phyloP scores from a whole-genome alignment of 2,888 invertebrate genomes.

The Zhengitettix transpicula region DNA sequence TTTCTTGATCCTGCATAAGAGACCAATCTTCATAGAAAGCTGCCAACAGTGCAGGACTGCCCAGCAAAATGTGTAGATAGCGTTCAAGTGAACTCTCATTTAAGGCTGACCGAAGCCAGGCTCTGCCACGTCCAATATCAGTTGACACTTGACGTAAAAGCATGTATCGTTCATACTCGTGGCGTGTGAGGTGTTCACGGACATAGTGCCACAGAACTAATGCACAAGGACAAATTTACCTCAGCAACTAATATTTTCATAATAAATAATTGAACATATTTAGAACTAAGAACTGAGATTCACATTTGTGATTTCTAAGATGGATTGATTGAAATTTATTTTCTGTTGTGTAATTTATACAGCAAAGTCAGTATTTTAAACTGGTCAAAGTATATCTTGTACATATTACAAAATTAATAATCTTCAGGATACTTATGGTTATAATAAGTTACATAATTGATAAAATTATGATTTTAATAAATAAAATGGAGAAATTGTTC shows the following conservation, averaged over 20 bases:
- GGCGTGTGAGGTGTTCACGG: slow-evolving; percentile 63
- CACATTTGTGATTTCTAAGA: too few relatives aligned
- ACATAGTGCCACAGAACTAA: slow-evolving; percentile 61
- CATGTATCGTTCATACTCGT: slow-evolving; percentile 73
- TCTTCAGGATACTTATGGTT: too few relatives aligned
- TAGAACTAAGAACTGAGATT: background rate
- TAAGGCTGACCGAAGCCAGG: slow-evolving; percentile 75
- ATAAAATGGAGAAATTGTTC: too few relatives aligned
- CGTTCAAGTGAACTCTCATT: slow-evolving; percentile 83
- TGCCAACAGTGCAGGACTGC: slow-evolving; percentile 38
- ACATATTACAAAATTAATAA: too few relatives aligned
- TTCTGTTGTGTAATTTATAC: too few relatives aligned
- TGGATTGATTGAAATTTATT: too few relatives aligned
- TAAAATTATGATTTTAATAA: too few relatives aligned
- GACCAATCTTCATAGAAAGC: slow-evolving; percentile 78
- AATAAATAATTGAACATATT: background rate
- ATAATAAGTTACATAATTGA: too few relatives aligned
- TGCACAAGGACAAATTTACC: slow-evolving; percentile 2
- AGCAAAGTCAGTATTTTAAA: too few relatives aligned
- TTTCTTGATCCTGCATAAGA: slow-evolving; percentile 64
- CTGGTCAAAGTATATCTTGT: too few relatives aligned
- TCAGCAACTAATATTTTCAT: background rate
- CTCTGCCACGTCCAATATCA: slow-evolving; percentile 65
- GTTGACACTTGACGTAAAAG: slow-evolving; percentile 49
- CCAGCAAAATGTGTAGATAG: slow-evolving; percentile 57